Evolutionary conservation across 2,888 invertebrate species (phyloP), one percentile per base, ranked within the genome.

Genomic region (Spilarctia lutea): DNA sequence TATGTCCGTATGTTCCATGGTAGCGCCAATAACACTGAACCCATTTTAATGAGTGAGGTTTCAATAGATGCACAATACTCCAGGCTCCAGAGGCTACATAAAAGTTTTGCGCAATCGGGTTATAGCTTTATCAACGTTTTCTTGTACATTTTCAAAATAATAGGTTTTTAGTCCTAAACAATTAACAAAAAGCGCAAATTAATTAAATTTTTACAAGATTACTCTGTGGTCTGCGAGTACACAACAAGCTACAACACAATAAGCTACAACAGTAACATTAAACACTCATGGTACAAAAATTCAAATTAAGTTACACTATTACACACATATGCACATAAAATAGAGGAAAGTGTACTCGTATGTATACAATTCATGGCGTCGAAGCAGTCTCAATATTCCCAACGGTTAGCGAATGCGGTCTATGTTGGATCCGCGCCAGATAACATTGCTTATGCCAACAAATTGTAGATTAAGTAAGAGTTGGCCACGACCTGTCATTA

Each of bases 401-500:
- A 83, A 83, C 84, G 79, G 85, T 85, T 83, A 82, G 82, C 86
- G 84, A 83, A 87, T 87, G 85, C 79, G 81, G 80, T 74, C 78
- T 79, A 77, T 73, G 78, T 88, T 90, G 90, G 90, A 88, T 79
- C 79, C 52, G 76, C 71, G 90, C 90, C 90, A 90, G 88, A 85
- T 84, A 80, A 83, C 85, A 84, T 89, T 87, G 92, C 90, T 92
- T 73, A 72, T 73, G 63, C 73, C 63, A 68, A 68, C 63, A 73
- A 72, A 72, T 68, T 67, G 42, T 33, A 72, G 72, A 67, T 72
- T 67, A 42, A 72, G 72, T 60, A 27, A 27, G 76, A 83, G 82
- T 84, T 75, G 76, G 79, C 80, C 74, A 79, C 79, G 77, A 83
- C 83, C 82, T 83, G 82, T 73, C 77, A 77, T 83, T 79, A 79